Evolutionary conservation across 2,113 vertebrate genomes (phyloP).

Genomic region (Aythya baeri): DNA sequence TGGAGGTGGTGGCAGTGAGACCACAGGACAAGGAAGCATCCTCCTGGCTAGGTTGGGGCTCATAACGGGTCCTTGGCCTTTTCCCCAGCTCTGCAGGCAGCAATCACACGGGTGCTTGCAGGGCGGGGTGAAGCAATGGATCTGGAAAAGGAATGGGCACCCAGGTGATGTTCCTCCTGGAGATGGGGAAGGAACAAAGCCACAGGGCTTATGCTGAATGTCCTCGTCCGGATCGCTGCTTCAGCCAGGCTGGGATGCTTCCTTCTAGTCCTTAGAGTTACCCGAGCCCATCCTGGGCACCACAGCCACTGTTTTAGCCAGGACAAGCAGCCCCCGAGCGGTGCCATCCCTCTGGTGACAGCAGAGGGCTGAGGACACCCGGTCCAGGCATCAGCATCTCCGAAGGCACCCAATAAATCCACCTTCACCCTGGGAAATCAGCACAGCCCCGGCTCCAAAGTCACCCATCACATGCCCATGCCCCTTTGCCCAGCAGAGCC

Average conservation of each 20-base stretch:
- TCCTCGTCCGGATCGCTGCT: background rate
- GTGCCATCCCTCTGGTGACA: background rate
- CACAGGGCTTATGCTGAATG: background rate
- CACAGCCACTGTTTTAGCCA: too few relatives aligned
- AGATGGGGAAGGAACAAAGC: background rate
- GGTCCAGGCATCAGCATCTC: background rate
- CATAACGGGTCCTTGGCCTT: accelerated
- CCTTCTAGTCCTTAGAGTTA: background rate
- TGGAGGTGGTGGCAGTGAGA: background rate
- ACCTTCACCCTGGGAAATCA: background rate
- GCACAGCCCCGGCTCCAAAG: accelerated
- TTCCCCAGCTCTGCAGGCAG: background rate
- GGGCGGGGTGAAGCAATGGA: too few relatives aligned
- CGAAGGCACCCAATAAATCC: background rate
- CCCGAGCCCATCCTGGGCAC: background rate
- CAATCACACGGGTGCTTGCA: background rate
- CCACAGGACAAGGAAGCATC: background rate
- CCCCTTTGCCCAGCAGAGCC: background rate
- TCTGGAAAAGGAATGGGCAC: too few relatives aligned
- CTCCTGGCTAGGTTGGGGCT: background rate
- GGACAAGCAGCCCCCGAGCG: accelerated
- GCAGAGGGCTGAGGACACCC: background rate
- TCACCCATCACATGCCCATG: accelerated
- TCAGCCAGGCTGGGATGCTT: background rate
- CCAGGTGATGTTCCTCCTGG: too few relatives aligned